Base-by-base conservation (phyloP, 2,888 invertebrate species). In the Meiosimyza platycephala region DNA sequence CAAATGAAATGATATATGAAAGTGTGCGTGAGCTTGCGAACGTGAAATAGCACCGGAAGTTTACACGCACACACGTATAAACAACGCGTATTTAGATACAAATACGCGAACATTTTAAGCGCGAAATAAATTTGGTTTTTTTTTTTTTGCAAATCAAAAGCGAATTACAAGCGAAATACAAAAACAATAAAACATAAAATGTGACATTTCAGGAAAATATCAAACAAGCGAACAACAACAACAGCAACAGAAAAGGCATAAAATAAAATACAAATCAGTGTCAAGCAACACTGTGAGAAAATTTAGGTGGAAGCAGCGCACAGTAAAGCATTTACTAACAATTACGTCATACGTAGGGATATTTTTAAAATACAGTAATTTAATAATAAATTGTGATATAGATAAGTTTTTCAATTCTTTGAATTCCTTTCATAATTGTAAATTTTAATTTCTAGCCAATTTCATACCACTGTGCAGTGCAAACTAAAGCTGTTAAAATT, bases 1-100 rank as follows among this genome's bases (percentile, higher is more conserved):
- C 81, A 81, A 80, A 81, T 80, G 81, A 80, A 82, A 82, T 82
- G 81, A 81, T 82, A 82, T 78, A 81, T 81, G 80, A 79, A 6
- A 11, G 13, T 11, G 22, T 16, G 55, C 54, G 13, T 11, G 22
- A 12, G 55, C 11, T 40, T 40, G 40, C 2, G 40, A 9, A 40
- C 11, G 40, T 40, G 40, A 40, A 40, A 40, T 1, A 40, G 40
- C 40, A 40, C 40, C 40, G 40, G 82, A 81, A 81, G 82, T 80
- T 79, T 79, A 82, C 80, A 80, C 80, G 40, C 40, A 40, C 9
- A 40, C 40, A 40, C 9, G 40, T 9, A 40, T 7, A 40, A 40
- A 9, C 9, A 40, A 40, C 40, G 9, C 40, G 0, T 7, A 40
- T 40, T 40, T 40, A 9, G 9, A 9, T 9, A 40, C 40, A 40